Conservation (phyloP, 1,140 invertebrate species). For the Megalopta genalis region DNA sequence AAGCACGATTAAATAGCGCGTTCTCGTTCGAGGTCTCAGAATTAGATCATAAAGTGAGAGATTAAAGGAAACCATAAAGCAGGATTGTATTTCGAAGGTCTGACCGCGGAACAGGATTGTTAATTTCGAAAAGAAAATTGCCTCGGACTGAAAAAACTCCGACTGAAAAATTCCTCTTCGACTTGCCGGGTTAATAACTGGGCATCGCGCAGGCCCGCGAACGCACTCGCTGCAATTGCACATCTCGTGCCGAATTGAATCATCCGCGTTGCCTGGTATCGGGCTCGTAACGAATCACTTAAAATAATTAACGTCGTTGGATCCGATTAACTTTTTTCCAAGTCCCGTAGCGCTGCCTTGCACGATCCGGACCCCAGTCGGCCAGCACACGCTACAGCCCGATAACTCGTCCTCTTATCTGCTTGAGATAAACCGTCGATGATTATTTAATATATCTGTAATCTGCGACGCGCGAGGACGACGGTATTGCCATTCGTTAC, state of each 20-base stretch:
- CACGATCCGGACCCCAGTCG: no score
- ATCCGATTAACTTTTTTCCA: neutral
- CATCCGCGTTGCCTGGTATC: neutral
- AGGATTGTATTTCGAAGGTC: no score
- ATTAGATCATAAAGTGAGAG: no score
- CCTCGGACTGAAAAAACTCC: no score
- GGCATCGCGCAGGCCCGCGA: neutral
- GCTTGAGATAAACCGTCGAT: neutral
- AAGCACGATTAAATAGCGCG: no score
- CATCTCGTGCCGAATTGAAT: neutral
- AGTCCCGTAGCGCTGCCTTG: no score
- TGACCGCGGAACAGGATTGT: no score
- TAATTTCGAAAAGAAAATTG: no score
- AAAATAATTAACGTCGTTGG: constrained; percentile 17
- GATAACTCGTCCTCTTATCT: neutral
- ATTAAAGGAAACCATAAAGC: no score
- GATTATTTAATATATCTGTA: neutral
- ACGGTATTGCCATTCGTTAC: neutral
- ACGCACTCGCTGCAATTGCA: neutral
- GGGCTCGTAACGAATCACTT: neutral
- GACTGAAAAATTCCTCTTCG: neutral
- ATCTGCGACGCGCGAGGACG: neutral
- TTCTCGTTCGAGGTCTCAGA: no score
- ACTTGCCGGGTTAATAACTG: neutral
- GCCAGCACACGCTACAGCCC: no score